phyloP scores from a whole-genome alignment of 2,113 vertebrate species.

The Gopherus flavomarginatus region DNA sequence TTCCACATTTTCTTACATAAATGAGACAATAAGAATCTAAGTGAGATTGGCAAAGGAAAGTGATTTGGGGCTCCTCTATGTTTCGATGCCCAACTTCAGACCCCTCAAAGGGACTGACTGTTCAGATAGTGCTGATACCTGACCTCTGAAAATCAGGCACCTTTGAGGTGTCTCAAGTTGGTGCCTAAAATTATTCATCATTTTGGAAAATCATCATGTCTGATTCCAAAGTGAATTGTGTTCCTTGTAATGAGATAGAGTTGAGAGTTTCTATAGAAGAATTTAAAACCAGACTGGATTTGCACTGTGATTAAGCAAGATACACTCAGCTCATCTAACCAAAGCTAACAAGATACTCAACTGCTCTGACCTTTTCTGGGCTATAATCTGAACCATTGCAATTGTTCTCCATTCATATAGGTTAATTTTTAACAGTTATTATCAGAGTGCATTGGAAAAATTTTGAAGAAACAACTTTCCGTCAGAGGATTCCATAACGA shows the following conservation, averaged over 20 bases:
- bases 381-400: not conserved
- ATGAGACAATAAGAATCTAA: not conserved
- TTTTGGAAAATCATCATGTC: no score
- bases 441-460: no score
- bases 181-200: no score
- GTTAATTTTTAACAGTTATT: not conserved
- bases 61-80: no score
- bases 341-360: not conserved
- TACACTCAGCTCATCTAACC: not conserved
- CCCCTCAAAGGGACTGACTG: not conserved
- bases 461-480: no score
- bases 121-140: not conserved
- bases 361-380: not conserved
- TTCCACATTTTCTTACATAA: not conserved
- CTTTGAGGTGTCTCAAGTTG: no score
- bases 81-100: not conserved
- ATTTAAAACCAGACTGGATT: no score
- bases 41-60: not conserved
- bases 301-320: no score
- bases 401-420: not conserved
- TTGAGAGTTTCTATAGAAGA: no score
- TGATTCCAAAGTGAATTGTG: no score
- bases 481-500: no score
- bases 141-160: not conserved
- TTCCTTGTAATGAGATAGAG: no score